Evolutionary conservation across 2,113 vertebrate genomes (phyloP).

Genomic region (Cinclus cinclus): DNA sequence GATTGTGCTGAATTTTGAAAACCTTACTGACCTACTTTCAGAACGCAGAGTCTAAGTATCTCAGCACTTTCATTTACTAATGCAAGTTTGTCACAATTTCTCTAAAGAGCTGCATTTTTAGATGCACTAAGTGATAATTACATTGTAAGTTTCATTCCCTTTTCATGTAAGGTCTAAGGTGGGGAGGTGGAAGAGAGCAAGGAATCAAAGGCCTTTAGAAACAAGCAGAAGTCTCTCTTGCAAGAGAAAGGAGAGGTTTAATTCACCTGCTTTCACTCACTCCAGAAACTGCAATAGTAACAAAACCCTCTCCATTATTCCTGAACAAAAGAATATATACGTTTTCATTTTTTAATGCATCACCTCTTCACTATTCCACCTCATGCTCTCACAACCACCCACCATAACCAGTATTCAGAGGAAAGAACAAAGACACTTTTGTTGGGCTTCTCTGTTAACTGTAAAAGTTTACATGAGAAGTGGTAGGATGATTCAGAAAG

Average conservation of each 20-base stretch:
- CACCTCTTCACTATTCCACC: not conserved
- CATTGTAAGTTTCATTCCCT: not conserved
- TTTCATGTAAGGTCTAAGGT: not conserved
- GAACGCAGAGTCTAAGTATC: not conserved
- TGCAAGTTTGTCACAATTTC: not conserved
- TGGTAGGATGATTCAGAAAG: not conserved
- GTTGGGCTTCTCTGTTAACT: not conserved
- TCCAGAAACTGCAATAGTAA: not conserved
- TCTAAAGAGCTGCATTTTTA: not conserved
- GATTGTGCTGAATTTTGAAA: not conserved
- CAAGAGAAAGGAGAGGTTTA: not conserved
- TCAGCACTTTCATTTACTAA: not conserved
- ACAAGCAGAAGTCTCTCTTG: not conserved
- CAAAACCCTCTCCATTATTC: not conserved
- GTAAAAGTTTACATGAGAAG: not conserved
- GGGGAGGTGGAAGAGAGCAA: accelerated
- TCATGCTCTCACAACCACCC: not conserved
- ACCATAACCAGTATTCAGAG: not conserved
- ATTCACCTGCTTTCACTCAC: not conserved
- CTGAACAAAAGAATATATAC: not conserved
- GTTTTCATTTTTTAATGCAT: not conserved
- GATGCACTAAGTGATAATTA: accelerated
- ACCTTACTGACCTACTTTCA: not conserved
- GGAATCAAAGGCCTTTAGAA: not conserved
- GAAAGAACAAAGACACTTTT: not conserved